phyloP scores from a whole-genome alignment of 2,888 invertebrate species.

The Hyposoter dolosus region DNA sequence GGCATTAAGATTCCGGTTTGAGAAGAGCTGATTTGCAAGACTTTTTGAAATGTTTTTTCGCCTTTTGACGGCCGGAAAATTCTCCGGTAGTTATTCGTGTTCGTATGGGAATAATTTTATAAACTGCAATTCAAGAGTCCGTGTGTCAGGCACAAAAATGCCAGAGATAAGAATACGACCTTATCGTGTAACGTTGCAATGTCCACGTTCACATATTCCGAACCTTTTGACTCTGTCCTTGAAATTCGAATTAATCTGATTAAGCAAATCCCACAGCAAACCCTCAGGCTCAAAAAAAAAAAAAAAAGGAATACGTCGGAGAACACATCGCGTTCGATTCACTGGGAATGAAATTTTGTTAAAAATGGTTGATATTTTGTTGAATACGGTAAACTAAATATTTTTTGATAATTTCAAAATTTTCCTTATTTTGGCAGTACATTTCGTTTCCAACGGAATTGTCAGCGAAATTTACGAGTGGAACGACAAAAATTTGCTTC shows the following conservation, averaged over 20 bases:
- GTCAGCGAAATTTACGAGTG: no score
- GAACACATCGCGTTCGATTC: conserved; percentile 1
- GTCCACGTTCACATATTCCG: conserved; percentile 56
- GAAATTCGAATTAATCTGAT: conserved; percentile 38
- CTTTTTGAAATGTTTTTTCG: background rate
- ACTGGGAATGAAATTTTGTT: no score
- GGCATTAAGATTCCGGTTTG: background rate
- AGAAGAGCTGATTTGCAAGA: background rate
- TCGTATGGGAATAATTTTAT: background rate
- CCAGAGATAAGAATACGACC: conserved; percentile 56
- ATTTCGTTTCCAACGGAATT: no score
- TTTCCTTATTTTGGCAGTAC: no score
- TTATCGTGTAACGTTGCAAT: conserved; percentile 47
- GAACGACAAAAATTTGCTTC: no score
- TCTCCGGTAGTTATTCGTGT: background rate
- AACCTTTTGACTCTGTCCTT: conserved; percentile 42
- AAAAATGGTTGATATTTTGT: no score
- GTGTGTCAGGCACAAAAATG: conserved; percentile 27
- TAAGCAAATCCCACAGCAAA: background rate
- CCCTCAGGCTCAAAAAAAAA: background rate
- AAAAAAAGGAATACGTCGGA: background rate
- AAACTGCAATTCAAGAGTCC: conserved; percentile 30
- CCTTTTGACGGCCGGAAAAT: background rate
- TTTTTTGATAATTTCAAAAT: no score
- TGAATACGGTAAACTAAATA: no score